Base-by-base conservation (phyloP, 2,113 vertebrate genomes). In the Saccopteryx bilineata region DNA sequence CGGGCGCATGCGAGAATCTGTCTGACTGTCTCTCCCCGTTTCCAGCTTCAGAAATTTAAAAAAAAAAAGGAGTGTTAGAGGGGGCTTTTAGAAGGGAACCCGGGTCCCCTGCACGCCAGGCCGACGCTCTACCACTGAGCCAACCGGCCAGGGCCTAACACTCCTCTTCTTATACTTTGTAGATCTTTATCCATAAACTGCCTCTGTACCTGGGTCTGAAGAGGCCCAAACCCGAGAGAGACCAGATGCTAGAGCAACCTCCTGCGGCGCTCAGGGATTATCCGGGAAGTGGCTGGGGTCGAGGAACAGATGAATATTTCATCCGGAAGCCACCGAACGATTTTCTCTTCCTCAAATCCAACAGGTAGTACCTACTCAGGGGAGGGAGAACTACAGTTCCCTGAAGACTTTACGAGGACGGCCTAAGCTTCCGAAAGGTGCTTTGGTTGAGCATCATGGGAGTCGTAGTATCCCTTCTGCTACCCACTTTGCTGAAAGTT, bases 101-200 rank as follows among this genome's bases (percentile, higher is more conserved):
- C n/a, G n/a, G n/a, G n/a, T n/a, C n/a, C n/a, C n/a, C n/a, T n/a
- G n/a, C n/a, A n/a, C n/a, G n/a, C n/a, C n/a, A n/a, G n/a, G n/a
- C n/a, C n/a, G n/a, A n/a, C n/a, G n/a, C n/a, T n/a, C n/a, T n/a
- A n/a, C n/a, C n/a, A n/a, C n/a, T n/a, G n/a, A n/a, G n/a, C n/a
- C n/a, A n/a, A n/a, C n/a, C n/a, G n/a, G n/a, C n/a, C n/a, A n/a
- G n/a, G n/a, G n/a, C n/a, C n/a, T 18, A 89, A 63, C n/a, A 33
- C 3, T 7, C 23, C 31, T 65, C 21, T 75, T 71, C 63, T 68
- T 84, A 33, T 23, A 21, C 50, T 94, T 61, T 86, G 5, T 78
- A 99, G 99, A 99, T 99, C 93, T 99, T 99, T 92, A 99, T 99
- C 97, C 99, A 99, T 97, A 98, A 98, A 80, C 98, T 99, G 17